phyloP scores from a whole-genome alignment of 2,888 invertebrate species.

The Myopa testacea region DNA sequence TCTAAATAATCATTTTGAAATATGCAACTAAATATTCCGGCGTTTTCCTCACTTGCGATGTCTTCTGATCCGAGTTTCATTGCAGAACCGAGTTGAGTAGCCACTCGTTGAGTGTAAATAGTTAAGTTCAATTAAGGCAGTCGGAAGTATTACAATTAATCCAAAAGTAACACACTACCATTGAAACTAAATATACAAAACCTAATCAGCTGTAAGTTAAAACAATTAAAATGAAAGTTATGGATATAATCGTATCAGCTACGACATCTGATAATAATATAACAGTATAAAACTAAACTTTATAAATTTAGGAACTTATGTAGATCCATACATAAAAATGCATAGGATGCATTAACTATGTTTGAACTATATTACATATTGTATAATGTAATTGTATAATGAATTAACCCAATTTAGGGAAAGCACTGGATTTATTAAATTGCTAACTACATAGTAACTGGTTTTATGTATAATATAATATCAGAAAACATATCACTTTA shows the following conservation, averaged over 20 bases:
- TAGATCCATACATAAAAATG: conserved; percentile 32
- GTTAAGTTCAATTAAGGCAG: conserved; percentile 41
- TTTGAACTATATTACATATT: not conserved
- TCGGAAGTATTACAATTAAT: conserved; percentile 20
- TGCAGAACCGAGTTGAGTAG: too few relatives aligned
- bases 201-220: not conserved
- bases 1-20: too few relatives aligned
- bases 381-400: not conserved
- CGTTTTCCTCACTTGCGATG: too few relatives aligned
- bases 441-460: conserved; percentile 32
- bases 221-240: not conserved
- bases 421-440: conserved; percentile 25
- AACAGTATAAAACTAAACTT: conserved; percentile 51
- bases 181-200: not conserved
- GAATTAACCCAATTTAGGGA: not conserved
- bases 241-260: conserved; percentile 61
- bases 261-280: conserved; percentile 67
- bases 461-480: conserved; percentile 66
- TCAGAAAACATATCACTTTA: conserved; percentile 67
- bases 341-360: not conserved
- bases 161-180: conserved; percentile 23
- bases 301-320: conserved; percentile 47
- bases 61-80: too few relatives aligned
- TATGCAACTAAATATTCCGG: too few relatives aligned
- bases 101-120: conserved; percentile 52